Conservation (phyloP, 2,888 invertebrate genomes). For the Lycocerus yunnanus region DNA sequence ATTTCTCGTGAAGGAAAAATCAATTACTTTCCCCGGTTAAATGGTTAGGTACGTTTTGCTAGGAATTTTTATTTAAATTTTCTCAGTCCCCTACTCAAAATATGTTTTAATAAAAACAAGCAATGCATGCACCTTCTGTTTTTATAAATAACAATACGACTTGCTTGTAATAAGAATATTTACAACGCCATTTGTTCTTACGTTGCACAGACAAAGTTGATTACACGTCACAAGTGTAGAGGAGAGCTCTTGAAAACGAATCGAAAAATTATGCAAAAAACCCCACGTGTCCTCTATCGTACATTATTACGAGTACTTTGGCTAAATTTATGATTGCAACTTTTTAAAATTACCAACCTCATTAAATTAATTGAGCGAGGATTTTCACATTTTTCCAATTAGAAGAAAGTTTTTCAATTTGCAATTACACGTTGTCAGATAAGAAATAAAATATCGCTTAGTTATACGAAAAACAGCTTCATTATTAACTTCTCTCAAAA, state of each 20-base stretch:
- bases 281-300: slow-evolving; percentile 17
- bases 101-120: slow-evolving; percentile 46
- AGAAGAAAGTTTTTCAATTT: slow-evolving; percentile 5
- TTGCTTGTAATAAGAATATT: slow-evolving; percentile 48
- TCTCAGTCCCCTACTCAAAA: slow-evolving; percentile 33
- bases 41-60: slow-evolving; percentile 15
- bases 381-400: not conserved
- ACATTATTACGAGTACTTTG: slow-evolving; percentile 14
- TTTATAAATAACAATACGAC: slow-evolving; percentile 49
- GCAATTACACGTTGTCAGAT: not conserved
- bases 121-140: slow-evolving; percentile 40
- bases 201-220: slow-evolving; percentile 38
- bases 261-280: slow-evolving; percentile 42
- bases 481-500: slow-evolving; percentile 13
- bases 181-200: slow-evolving; percentile 44
- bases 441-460: not conserved
- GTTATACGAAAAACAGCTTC: slow-evolving; percentile 4
- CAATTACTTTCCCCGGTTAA: slow-evolving; percentile 31
- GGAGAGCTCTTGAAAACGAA: slow-evolving; percentile 33
- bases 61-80: slow-evolving; percentile 28
- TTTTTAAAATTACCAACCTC: slow-evolving; percentile 12
- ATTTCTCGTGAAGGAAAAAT: slow-evolving; percentile 32
- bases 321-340: not conserved
- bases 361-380: slow-evolving; percentile 14
- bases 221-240: slow-evolving; percentile 40